Base-by-base conservation (phyloP, 2,797 vertebrate genomes). In the Crossoptilon crossoptilon region DNA sequence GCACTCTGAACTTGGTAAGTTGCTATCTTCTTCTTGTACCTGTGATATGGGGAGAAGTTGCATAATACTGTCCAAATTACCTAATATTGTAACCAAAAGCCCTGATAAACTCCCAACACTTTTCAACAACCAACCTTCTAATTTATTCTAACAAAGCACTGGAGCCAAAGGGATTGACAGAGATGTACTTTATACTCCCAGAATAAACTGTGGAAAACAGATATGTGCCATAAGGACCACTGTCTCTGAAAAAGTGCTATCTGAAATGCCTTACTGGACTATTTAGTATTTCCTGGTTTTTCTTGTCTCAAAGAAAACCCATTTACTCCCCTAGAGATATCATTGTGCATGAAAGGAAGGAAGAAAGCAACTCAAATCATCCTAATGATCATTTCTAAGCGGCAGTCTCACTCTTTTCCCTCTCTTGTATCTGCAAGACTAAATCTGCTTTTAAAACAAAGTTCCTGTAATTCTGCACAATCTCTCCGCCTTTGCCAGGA, bases 361-460 rank as follows among this genome's bases (percentile, higher is more conserved):
- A 86, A 72, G 35, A 83, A 66, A 37, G 31, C 26, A 75, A 22
- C 87, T 84, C 53, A 35, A 85, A 66, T 89, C 49, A 48, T 87
- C n/a, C 53, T 93, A 81, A 78, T 78, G 56, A 94, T 91, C 22
- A 62, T 91, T 96, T 93, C 64, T 82, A 44, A 96, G 79, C 27
- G 94, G 37, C 27, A 84, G 41, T 87, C 79, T 84, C 79, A 17
- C 69, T 93, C 58, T 27, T 82, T 82, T 92, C 80, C 55, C 81
- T 93, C 60, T 92, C 62, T 92, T 51, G 2, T 77, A 62, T 93
- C 71, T 82, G 73, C 84, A 93, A 76, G 24, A 85, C 96, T 77
- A 72, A 43, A 60, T 80, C 55, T 81, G 60, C 48, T 96, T 92
- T 90, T 88, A 69, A 94, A 76, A 93, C 48, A 92, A 95, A 93